Conservation (phyloP, 2,113 vertebrate species). For the Zosterops japonicus region DNA sequence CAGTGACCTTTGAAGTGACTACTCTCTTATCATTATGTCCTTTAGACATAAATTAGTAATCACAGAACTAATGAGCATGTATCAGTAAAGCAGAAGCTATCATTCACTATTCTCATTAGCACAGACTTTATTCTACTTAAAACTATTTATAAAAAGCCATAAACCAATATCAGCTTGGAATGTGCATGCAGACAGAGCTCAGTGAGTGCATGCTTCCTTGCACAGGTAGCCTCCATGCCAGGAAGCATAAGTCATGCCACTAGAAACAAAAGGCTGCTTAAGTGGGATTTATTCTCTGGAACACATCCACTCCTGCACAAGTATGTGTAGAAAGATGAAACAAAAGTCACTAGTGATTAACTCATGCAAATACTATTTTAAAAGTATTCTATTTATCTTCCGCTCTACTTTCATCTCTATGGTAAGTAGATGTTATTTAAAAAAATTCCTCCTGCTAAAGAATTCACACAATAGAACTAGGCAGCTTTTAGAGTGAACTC, state of each 20-base stretch:
- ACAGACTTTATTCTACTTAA: background rate
- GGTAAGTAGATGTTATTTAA: background rate
- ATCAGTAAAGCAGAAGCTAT: background rate
- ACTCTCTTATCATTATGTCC: background rate
- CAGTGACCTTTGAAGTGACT: background rate
- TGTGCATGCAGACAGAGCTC: background rate
- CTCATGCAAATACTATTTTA: constrained; percentile 16
- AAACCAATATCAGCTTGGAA: background rate
- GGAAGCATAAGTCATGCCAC: background rate
- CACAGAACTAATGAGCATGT: background rate
- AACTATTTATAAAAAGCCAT: background rate
- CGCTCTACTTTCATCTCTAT: constrained; percentile 31
- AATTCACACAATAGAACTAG: background rate
- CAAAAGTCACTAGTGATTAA: constrained; percentile 38
- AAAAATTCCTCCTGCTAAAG: background rate
- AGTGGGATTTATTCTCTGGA: constrained; percentile 46
- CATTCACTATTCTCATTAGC: background rate
- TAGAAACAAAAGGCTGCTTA: constrained; percentile 45
- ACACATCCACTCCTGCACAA: constrained; percentile 5
- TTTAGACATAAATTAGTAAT: background rate
- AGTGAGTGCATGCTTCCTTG: background rate
- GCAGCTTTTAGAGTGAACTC: background rate
- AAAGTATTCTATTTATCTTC: constrained; percentile 35
- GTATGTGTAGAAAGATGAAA: constrained; percentile 42
- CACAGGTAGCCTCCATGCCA: background rate